Conservation (phyloP, 53 echinoderm and acorn worm species). For the Astropecten irregularis region DNA sequence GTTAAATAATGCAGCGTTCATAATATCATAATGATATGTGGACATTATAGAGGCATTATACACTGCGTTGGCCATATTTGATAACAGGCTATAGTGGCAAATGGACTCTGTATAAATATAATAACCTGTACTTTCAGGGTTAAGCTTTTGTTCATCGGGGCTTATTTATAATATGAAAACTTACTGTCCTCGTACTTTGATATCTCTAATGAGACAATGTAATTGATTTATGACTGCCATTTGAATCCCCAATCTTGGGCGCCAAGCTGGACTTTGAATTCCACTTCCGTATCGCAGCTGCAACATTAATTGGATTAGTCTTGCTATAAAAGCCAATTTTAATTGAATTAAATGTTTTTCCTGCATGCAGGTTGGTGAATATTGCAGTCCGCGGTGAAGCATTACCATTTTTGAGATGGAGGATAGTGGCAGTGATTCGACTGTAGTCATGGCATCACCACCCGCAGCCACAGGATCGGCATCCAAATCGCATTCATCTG, state of each 20-base stretch:
- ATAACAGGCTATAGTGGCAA: not conserved
- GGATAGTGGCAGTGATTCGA: not conserved
- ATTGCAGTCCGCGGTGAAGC: not conserved
- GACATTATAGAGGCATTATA: not conserved
- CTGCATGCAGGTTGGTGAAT: not conserved
- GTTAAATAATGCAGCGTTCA: not conserved
- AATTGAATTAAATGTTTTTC: not conserved
- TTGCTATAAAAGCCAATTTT: not conserved
- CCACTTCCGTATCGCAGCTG: constrained; percentile 17
- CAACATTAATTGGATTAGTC: not conserved
- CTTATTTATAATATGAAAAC: not conserved
- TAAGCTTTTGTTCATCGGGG: not conserved
- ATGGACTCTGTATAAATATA: not conserved
- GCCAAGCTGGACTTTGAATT: constrained; percentile 37
- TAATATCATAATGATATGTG: not conserved
- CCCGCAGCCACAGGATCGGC: no score
- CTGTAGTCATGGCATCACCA: not conserved
- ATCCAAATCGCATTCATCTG: no score
- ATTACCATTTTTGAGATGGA: not conserved
- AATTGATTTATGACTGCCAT: constrained; percentile 15
- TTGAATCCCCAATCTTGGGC: not conserved
- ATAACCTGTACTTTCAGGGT: not conserved
- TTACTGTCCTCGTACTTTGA: not conserved
- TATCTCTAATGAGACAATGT: not conserved
- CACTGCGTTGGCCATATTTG: not conserved